phyloP scores from a whole-genome alignment of 1,140 invertebrate species.

The Bombus consobrinus region DNA sequence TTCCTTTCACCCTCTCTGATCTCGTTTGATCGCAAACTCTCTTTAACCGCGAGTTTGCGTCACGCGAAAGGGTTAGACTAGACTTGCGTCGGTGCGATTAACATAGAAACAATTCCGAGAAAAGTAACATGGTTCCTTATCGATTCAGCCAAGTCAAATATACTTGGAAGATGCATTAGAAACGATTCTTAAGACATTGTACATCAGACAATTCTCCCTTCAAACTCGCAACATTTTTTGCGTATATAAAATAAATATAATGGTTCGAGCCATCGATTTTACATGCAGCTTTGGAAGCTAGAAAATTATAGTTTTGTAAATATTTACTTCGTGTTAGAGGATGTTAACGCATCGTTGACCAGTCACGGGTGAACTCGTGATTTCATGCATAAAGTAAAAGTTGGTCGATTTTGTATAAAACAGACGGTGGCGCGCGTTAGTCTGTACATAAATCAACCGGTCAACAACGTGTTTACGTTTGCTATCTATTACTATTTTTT shows the following conservation, averaged over 20 bases:
- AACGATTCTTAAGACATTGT: neutral
- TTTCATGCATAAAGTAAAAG: no score
- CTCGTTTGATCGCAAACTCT: slow-evolving; percentile 26
- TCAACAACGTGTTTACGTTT: no score
- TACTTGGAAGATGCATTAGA: neutral
- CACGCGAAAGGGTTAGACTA: neutral
- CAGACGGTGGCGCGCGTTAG: no score
- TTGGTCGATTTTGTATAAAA: no score
- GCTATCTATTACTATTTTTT: no score
- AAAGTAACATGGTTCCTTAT: neutral
- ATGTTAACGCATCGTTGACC: no score
- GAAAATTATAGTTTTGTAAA: neutral
- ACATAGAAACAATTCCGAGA: slow-evolving; percentile 2
- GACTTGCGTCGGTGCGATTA: neutral
- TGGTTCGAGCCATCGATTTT: neutral
- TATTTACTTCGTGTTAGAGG: neutral
- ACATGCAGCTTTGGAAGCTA: neutral
- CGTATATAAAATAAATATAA: neutral
- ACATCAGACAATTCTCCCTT: neutral
- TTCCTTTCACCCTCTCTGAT: slow-evolving; percentile 19
- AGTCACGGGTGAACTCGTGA: no score
- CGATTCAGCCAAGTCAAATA: neutral
- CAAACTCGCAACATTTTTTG: neutral
- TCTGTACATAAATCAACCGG: no score
- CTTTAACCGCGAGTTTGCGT: slow-evolving; percentile 5